These are phyloP conservation scores for Phragmatobia fuliginosa DNA, from an alignment of 2,888 invertebrate genomes.

Conservation along the genomic window DNA sequence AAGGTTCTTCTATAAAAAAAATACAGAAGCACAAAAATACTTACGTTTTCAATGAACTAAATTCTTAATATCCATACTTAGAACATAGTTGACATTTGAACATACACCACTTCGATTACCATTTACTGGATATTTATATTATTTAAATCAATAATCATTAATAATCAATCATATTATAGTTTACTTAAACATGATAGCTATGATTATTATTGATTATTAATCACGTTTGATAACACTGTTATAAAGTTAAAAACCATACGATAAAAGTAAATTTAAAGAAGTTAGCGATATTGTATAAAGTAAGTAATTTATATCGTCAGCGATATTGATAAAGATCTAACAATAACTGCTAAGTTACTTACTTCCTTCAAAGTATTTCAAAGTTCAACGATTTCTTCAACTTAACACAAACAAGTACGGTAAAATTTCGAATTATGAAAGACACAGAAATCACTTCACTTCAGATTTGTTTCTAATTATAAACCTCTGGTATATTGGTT, in stretches of 20 bases:
- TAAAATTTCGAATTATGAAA: slow-evolving; percentile 27
- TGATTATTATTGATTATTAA: neutral
- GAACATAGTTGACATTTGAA: too few relatives aligned
- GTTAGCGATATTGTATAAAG: neutral
- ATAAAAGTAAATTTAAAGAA: neutral
- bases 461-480: slow-evolving; percentile 17
- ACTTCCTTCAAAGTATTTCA: slow-evolving; percentile 33
- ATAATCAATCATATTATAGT: neutral
- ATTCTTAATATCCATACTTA: too few relatives aligned
- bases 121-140: neutral
- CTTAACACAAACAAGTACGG: slow-evolving; percentile 23
- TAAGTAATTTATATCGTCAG: too few relatives aligned
- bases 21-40: too few relatives aligned
- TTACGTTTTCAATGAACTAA: too few relatives aligned
- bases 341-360: slow-evolving; percentile 6
- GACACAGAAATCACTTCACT: slow-evolving; percentile 31
- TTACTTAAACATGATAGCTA: neutral
- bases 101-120: too few relatives aligned
- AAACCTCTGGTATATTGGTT: slow-evolving; percentile 31
- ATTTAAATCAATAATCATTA: too few relatives aligned
- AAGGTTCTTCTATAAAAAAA: neutral
- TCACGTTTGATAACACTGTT: neutral
- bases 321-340: neutral
- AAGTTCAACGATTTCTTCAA: slow-evolving; percentile 27
- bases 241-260: neutral